These are phyloP conservation scores for Thysanoteuthis rhombus DNA, from an alignment of 2,888 invertebrate genomes.

Conservation along the genomic window DNA sequence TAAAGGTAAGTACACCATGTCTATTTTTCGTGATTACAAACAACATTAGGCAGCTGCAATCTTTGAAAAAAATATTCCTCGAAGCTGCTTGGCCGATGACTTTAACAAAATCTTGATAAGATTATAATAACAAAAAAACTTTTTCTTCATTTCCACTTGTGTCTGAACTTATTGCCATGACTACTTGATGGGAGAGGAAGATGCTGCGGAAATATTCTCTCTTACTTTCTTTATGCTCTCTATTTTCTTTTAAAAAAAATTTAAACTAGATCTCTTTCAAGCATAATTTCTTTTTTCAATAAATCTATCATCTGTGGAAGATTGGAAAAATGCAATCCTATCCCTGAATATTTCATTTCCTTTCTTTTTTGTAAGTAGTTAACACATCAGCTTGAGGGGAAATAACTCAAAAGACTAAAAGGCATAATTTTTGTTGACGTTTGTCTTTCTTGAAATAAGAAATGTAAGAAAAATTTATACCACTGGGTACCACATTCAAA, in stretches of 20 bases:
- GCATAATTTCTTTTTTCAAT: background rate
- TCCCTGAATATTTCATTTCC: background rate
- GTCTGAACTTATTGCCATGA: slow-evolving; percentile 14
- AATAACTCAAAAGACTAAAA: background rate
- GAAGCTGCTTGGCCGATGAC: background rate
- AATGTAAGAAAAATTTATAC: background rate
- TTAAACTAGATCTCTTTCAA: background rate
- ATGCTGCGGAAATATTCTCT: slow-evolving; percentile 13
- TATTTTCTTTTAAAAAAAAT: background rate
- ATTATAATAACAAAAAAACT: background rate
- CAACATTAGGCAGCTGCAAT: background rate
- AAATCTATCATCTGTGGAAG: background rate
- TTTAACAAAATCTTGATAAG: background rate
- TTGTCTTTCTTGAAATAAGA: background rate
- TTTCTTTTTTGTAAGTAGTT: background rate
- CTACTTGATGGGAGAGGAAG: slow-evolving; percentile 21
- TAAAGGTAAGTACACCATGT: background rate
- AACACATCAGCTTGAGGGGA: background rate
- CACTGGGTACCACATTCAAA: background rate
- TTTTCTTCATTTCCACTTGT: background rate
- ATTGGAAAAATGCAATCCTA: background rate
- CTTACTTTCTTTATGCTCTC: background rate
- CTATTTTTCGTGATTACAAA: background rate
- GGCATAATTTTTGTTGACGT: background rate
- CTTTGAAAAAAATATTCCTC: background rate